These are phyloP conservation scores for Galaxias olidus DNA, from an alignment of 2,797 vertebrate genomes.

Conservation along the genomic window DNA sequence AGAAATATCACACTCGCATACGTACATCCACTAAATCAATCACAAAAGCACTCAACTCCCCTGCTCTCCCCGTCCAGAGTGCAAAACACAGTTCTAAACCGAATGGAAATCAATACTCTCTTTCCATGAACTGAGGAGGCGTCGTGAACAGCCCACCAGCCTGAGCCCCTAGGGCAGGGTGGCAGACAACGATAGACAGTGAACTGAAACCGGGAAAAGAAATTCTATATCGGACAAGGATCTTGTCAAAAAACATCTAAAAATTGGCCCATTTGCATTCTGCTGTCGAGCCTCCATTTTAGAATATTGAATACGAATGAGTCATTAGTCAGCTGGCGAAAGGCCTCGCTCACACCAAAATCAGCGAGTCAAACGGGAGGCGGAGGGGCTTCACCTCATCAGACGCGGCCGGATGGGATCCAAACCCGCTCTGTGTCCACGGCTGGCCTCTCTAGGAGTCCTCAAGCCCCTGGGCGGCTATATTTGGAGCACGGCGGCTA, in stretches of 20 bases:
- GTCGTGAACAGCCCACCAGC: background rate
- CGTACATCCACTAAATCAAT: background rate
- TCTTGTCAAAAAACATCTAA: background rate
- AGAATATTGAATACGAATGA: background rate
- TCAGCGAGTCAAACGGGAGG: background rate
- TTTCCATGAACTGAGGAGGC: background rate
- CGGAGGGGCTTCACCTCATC: slow-evolving; percentile 40
- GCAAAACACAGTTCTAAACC: background rate
- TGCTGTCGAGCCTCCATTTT: slow-evolving; percentile 1
- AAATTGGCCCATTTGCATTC: background rate
- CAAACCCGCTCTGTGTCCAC: slow-evolving; percentile 34
- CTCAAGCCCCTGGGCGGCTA: slow-evolving; percentile 41
- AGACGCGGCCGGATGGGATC: slow-evolving; percentile 28
- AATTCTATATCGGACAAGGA: background rate
- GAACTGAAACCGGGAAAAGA: background rate
- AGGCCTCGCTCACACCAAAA: background rate
- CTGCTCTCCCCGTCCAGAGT: background rate
- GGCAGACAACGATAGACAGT: background rate
- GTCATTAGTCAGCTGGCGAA: slow-evolving; percentile 3
- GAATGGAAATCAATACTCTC: background rate
- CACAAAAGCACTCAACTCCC: background rate
- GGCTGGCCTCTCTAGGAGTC: slow-evolving; percentile 58
- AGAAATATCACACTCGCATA: background rate
- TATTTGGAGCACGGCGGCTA: slow-evolving; percentile 54
- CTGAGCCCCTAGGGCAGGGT: background rate